These are phyloP conservation scores for Crax fasciolata DNA, from an alignment of 2,797 vertebrate species.

Conservation along the genomic window DNA sequence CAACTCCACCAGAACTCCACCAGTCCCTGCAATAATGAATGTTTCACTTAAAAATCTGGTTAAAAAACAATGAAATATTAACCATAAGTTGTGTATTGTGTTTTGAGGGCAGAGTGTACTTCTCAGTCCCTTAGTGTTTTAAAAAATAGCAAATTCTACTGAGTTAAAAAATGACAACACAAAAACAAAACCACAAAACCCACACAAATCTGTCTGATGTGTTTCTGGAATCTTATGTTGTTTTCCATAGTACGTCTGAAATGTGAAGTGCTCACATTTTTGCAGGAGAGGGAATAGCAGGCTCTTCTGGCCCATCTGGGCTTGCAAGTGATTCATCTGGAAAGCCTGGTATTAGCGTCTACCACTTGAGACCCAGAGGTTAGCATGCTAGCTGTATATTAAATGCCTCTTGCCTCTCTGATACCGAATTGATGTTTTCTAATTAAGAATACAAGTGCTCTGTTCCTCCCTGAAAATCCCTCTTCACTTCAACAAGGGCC, in stretches of 20 bases:
- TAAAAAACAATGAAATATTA: not conserved
- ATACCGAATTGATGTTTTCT: constrained; percentile 54
- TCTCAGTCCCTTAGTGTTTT: not conserved
- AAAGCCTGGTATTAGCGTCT: constrained; percentile 46
- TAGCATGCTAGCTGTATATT: constrained; percentile 34
- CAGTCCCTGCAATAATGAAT: not conserved
- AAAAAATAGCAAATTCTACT: not conserved
- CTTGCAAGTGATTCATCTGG: constrained; percentile 15
- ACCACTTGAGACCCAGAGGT: constrained; percentile 55
- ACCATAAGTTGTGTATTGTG: not conserved
- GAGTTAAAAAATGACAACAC: not conserved
- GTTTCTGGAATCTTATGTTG: not conserved
- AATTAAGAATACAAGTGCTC: constrained; percentile 65
- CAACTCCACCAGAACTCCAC: not conserved
- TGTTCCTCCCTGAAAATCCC: constrained; percentile 57
- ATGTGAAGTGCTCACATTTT: not conserved
- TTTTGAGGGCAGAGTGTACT: not conserved
- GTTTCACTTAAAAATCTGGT: constrained; percentile 15
- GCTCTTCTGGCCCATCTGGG: not conserved
- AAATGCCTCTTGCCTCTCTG: constrained; percentile 61
- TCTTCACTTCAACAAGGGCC: constrained; percentile 47
- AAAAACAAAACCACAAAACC: not conserved
- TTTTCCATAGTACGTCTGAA: constrained; percentile 22
- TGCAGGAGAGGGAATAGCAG: constrained; percentile 11
- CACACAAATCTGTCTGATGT: not conserved